Percentiles rank a stretch among this genome's conserved stretches.
Conservation (phyloP, 2,888 invertebrate species). For the Pristionchus arcanus region DNA sequence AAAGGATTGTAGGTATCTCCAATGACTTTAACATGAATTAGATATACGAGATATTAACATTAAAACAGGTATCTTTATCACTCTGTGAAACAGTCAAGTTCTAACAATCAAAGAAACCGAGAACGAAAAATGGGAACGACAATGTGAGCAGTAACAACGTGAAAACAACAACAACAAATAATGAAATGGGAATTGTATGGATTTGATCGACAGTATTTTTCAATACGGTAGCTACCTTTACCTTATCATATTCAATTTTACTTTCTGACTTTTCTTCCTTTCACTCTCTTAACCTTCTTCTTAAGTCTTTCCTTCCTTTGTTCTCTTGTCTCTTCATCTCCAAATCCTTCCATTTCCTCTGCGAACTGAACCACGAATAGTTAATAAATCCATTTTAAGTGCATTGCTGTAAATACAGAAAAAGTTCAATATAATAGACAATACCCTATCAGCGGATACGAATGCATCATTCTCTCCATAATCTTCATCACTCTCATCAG, state of each 20-base stretch:
- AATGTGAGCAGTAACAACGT: conserved; percentile 18
- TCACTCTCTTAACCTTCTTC: conserved; percentile 19
- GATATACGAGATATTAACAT: background rate
- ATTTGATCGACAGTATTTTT: background rate
- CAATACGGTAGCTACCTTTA: background rate
- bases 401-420: too few species aligned
- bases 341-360: conserved; percentile 68
- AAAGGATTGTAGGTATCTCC: background rate
- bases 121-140: background rate
- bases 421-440: background rate
- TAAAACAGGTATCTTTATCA: background rate
- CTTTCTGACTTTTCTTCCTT: background rate
- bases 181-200: background rate
- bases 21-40: background rate
- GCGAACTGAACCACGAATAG: conserved; percentile 61
- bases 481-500: conserved; percentile 29
- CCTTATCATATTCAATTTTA: background rate
- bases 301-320: conserved; percentile 36
- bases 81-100: background rate
- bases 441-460: conserved; percentile 51
- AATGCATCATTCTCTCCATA: conserved; percentile 53
- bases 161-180: conserved; percentile 21
- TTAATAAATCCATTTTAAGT: background rate
- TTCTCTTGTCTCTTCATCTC: conserved; percentile 61
- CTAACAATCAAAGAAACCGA: background rate